phyloP scores from a whole-genome alignment of 2,113 vertebrate genomes.

The Semnornis frantzii region DNA sequence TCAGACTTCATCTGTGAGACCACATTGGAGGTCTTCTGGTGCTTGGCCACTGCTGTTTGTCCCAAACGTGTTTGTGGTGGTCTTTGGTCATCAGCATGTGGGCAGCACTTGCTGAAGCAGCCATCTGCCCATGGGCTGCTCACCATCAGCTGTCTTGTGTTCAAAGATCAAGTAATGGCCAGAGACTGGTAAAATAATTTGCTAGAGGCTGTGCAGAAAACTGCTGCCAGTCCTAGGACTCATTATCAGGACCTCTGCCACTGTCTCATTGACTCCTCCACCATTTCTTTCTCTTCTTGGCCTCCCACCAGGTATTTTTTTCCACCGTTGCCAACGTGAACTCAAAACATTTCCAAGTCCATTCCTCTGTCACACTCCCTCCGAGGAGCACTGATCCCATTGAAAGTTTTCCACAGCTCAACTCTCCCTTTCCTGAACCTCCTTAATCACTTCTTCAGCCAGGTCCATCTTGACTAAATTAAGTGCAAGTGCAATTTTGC shows the following conservation, averaged over 20 bases:
- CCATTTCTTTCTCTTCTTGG: background rate
- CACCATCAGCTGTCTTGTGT: background rate
- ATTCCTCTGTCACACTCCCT: background rate
- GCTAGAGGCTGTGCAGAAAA: background rate
- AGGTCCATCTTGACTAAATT: conserved; percentile 68
- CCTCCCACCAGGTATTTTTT: background rate
- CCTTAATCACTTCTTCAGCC: conserved; percentile 18
- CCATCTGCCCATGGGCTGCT: background rate
- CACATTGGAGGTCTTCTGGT: rapidly evolving
- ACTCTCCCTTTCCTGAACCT: background rate
- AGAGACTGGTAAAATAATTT: background rate
- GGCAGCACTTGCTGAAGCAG: background rate
- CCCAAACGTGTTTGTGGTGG: background rate
- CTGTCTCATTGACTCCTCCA: rapidly evolving
- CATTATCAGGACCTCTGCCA: background rate
- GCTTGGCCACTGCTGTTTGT: rapidly evolving
- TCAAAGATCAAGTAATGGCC: background rate
- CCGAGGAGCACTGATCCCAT: background rate
- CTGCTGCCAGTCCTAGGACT: background rate
- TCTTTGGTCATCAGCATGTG: background rate
- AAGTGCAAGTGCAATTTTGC: conserved; percentile 12
- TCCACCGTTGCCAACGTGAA: background rate
- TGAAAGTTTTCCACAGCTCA: conserved; percentile 19
- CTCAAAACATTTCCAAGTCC: background rate
- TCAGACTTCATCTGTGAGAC: background rate